Base-by-base conservation (phyloP, 2,113 vertebrate genomes). In the Dermatemys mawii region DNA sequence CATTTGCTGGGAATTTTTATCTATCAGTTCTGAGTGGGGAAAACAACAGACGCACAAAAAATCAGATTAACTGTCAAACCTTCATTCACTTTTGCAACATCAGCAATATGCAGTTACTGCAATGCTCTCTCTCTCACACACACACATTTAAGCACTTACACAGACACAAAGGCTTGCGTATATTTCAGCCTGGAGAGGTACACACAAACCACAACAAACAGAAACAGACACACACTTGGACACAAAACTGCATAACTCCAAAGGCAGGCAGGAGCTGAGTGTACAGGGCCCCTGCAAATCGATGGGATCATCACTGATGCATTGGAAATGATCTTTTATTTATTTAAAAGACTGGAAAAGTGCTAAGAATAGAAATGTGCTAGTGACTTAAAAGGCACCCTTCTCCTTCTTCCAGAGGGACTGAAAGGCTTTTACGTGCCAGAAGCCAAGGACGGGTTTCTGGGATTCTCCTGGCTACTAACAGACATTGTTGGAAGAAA, bases 1-100 rank as follows among this genome's bases (percentile, higher is more conserved):
- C 96, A 81, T 96, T 97, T 94, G 96, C 81, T 48, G 96, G 96
- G 95, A 87, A 46, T 95, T 96, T 94, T 95, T 97, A 93, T 97
- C 96, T 94, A 88, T 86, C 81, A n/a, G 96, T 87, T 75, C 91
- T 13, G 11, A 96, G 94, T 55, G 26, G 54, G 26, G 81, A 94
- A 92, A 97, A 83, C 90, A 93, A 91, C 96, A 75, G 96, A 94
- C 96, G 96, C 95, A 60, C 78, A 94, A 94, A 93, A 32, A 96
- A 95, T 90, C 93, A 83, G 90, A 94, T 94, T 63, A 73, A 94
- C 84, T 46, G 95, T 57, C 91, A 78, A 6, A 11, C 27, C 86
- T 87, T 81, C 55, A 1, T 11, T 21, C 1, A 38, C 46, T 88
- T 90, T 75, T 55, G 82, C 93, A 75, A 84, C 48, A 49, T 96